Percentiles rank a stretch among this genome's conserved stretches.
phyloP scores from a whole-genome alignment of 2,797 vertebrate genomes.

The Chiropotes sagulatus region DNA sequence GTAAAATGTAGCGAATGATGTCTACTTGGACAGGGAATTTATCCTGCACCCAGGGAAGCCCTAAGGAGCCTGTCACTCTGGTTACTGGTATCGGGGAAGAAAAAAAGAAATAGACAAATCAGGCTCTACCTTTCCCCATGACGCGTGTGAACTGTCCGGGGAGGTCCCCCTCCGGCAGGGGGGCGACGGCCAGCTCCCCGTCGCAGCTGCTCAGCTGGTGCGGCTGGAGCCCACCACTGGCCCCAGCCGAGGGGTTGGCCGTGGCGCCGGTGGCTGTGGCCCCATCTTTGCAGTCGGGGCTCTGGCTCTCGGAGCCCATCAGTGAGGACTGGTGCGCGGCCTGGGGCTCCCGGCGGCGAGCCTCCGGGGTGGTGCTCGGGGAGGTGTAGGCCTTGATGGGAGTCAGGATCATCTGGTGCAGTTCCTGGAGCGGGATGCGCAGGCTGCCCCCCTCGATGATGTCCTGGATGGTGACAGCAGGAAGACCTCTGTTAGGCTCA shows the following conservation, averaged over 20 bases:
- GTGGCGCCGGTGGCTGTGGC: not conserved
- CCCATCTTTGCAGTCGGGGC: constrained; percentile 84
- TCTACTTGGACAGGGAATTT: too few species aligned
- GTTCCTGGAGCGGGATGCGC: constrained; percentile 94
- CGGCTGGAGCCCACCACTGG: constrained; percentile 86
- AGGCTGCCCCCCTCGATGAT: constrained; percentile 96
- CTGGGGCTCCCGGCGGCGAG: constrained; percentile 81
- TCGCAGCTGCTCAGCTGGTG: constrained; percentile 90
- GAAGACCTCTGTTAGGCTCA: not conserved
- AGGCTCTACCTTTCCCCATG: constrained; percentile 95
- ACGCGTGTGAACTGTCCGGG: constrained; percentile 97
- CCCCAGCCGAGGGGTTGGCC: constrained; percentile 43
- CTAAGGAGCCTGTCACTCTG: not conserved
- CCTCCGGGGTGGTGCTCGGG: constrained; percentile 84
- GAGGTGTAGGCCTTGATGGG: constrained; percentile 93
- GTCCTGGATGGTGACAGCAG: constrained; percentile 85
- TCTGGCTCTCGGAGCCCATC: constrained; percentile 82
- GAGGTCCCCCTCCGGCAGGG: constrained; percentile 93
- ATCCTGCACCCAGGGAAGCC: not conserved
- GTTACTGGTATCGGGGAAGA: accelerated
- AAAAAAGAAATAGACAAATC: accelerated
- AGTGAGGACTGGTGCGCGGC: constrained; percentile 86
- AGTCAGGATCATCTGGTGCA: constrained; percentile 98
- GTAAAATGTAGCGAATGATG: not conserved
- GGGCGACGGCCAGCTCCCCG: constrained; percentile 87